Evolutionary conservation across 2,797 vertebrate genomes (phyloP).

Genomic region (Alauda arvensis): DNA sequence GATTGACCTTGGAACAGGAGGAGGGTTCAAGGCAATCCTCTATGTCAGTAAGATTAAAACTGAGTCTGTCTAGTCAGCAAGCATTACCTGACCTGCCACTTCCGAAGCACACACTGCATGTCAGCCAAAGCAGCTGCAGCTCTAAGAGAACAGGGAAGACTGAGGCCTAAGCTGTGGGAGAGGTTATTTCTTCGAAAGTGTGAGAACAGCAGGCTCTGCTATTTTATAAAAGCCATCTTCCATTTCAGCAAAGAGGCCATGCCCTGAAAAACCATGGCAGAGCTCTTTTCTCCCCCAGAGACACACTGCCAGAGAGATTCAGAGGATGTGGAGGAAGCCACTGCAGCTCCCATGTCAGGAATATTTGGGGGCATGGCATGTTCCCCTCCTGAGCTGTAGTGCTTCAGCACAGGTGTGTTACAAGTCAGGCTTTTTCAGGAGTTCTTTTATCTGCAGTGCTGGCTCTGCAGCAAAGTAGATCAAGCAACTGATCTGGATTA

Average conservation of each 20-base stretch:
- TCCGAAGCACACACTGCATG: background rate
- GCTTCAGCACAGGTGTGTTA: background rate
- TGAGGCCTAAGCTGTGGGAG: background rate
- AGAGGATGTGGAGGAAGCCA: background rate
- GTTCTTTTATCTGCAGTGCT: background rate
- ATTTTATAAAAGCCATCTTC: background rate
- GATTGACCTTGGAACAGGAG: constrained; percentile 35
- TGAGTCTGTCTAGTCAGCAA: constrained; percentile 4
- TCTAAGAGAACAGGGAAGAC: background rate
- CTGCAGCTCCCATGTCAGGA: background rate
- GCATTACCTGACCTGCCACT: constrained; percentile 16
- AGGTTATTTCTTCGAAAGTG: background rate
- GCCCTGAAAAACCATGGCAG: background rate
- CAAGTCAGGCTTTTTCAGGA: background rate
- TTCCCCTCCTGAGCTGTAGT: background rate
- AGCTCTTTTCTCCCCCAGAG: background rate
- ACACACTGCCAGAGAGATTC: background rate
- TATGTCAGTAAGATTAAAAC: constrained; percentile 40
- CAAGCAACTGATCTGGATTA: constrained; percentile 44
- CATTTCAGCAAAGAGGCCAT: background rate
- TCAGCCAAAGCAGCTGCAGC: background rate
- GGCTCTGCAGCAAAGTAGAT: constrained; percentile 24
- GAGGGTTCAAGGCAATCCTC: constrained; percentile 28
- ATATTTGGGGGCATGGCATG: fast-evolving
- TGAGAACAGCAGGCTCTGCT: background rate